Percentiles rank a stretch among this genome's conserved stretches.
Evolutionary conservation across 2,797 vertebrate genomes (phyloP).

Genomic region (Hozukius guyotensis): DNA sequence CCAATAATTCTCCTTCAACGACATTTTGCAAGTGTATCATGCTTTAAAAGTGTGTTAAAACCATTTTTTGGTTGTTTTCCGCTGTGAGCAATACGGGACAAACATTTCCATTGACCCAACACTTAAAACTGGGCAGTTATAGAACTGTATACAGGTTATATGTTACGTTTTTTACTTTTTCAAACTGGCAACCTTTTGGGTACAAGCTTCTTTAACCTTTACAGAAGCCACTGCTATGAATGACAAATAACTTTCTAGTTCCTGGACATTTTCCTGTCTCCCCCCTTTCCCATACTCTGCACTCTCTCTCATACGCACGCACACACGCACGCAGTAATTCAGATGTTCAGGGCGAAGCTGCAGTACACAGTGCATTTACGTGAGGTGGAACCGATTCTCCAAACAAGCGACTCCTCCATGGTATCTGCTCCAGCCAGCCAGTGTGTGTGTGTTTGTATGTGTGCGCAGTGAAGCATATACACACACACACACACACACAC

Average conservation of each 20-base stretch:
- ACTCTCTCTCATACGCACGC: no score
- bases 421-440: not conserved
- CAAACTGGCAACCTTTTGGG: not conserved
- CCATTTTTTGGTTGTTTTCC: not conserved
- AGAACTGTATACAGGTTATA: not conserved
- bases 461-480: not conserved
- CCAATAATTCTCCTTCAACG: not conserved
- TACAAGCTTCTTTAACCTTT: not conserved
- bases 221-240: not conserved
- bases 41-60: not conserved
- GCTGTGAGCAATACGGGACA: not conserved
- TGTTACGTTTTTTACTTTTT: not conserved
- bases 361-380: not conserved
- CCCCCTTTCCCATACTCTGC: not conserved
- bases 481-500: not conserved
- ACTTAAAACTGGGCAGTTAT: not conserved
- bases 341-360: no score
- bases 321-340: not conserved
- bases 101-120: not conserved
- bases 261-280: not conserved
- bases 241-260: conserved; percentile 2
- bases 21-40: not conserved
- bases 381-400: not conserved
- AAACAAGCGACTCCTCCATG: not conserved
- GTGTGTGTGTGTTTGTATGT: not conserved